Conservation (phyloP, 35 echinoderm and acorn worm genomes). For the Nesometra sesokonis region DNA sequence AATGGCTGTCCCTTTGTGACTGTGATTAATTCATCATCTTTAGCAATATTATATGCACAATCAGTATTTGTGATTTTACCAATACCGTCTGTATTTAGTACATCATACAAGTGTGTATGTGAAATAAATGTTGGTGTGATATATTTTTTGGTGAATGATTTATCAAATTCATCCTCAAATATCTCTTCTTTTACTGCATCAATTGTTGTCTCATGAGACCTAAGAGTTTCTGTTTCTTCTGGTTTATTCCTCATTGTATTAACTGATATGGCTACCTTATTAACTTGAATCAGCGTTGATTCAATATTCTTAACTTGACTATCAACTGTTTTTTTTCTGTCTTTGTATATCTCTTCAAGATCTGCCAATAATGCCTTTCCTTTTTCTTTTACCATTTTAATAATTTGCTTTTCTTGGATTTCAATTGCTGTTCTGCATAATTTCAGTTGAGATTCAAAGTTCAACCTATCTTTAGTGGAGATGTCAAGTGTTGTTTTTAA, state of each 20-base stretch:
- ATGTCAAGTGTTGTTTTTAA: neutral
- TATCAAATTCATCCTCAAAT: neutral
- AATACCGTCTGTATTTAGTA: neutral
- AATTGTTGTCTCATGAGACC: neutral
- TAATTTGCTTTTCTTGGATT: neutral
- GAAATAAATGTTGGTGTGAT: neutral
- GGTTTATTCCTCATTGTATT: neutral
- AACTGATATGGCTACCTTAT: neutral
- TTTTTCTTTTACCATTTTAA: neutral
- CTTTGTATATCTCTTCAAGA: neutral
- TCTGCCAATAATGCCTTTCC: neutral
- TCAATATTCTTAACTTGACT: neutral
- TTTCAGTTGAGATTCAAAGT: neutral
- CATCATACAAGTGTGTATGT: neutral
- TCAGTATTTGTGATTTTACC: neutral
- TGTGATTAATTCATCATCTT: neutral
- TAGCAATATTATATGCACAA: neutral
- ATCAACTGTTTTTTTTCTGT: neutral
- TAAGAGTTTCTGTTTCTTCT: neutral
- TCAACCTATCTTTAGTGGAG: neutral
- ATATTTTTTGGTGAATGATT: neutral
- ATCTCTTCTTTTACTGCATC: neutral
- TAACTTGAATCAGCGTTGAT: neutral
- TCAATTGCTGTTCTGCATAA: neutral
- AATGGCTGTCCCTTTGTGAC: neutral